Conservation (phyloP, 2,797 vertebrate genomes). For the Florisuga fusca region DNA sequence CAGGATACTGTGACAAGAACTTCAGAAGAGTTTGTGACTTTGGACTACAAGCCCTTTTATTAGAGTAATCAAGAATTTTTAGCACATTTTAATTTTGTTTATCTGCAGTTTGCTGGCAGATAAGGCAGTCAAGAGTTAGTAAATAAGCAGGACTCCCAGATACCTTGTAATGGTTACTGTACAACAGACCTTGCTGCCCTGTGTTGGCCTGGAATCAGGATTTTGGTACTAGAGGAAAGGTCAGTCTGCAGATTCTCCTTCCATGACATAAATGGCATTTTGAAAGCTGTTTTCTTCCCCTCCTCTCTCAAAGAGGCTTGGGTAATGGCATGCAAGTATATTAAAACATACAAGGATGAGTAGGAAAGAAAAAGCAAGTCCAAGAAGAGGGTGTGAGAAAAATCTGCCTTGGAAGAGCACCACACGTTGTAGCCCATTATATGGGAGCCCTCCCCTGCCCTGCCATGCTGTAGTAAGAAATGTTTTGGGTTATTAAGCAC, state of each 20-base stretch:
- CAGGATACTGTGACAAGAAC: neutral
- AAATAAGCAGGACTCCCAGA: neutral
- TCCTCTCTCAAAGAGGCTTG: neutral
- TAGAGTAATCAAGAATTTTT: neutral
- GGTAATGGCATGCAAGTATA: neutral
- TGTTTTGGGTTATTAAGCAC: neutral
- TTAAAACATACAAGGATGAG: neutral
- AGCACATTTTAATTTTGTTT: neutral
- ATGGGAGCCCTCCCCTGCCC: neutral
- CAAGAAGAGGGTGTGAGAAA: neutral
- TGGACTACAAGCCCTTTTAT: neutral
- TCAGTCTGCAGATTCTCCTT: neutral
- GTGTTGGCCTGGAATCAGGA: neutral
- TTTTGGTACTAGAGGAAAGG: neutral
- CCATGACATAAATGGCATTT: neutral
- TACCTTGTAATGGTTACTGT: too few relatives aligned
- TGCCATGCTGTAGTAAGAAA: neutral
- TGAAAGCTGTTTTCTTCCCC: neutral
- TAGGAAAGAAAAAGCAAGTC: neutral
- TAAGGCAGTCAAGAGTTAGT: neutral
- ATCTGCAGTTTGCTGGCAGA: neutral
- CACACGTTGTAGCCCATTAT: accelerated
- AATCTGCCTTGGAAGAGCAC: neutral
- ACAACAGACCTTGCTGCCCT: neutral
- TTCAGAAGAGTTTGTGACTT: neutral